Evolutionary conservation across 2,888 invertebrate species (phyloP).

Genomic region (Carterocephalus palaemon): DNA sequence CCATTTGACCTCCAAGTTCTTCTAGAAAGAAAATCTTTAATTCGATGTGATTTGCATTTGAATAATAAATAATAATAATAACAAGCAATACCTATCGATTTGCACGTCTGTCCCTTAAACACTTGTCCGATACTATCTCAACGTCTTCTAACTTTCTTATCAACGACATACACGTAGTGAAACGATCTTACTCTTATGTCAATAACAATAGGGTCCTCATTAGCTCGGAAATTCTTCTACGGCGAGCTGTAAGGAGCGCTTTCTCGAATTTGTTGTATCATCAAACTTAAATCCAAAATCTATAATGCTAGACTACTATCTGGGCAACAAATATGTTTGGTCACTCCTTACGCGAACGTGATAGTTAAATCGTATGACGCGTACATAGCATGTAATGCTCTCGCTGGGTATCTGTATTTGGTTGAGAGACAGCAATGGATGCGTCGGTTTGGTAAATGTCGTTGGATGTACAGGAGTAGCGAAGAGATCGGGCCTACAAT

Average conservation of each 20-base stretch:
- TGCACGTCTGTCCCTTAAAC: conserved; percentile 20
- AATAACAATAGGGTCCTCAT: conserved; percentile 1
- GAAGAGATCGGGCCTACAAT: conserved; percentile 73
- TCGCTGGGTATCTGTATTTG: conserved; percentile 29
- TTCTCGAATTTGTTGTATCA: conserved; percentile 50
- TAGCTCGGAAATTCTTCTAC: not conserved
- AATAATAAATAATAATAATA: conserved; percentile 12
- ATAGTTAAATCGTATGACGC: not conserved
- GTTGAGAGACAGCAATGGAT: conserved; percentile 26
- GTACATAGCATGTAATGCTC: conserved; percentile 1
- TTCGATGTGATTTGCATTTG: conserved; percentile 6
- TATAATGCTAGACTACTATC: conserved; percentile 65
- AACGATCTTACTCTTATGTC: conserved; percentile 2
- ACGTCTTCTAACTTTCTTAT: conserved; percentile 20
- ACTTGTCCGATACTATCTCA: conserved; percentile 20
- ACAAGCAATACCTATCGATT: conserved; percentile 18
- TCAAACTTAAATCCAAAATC: conserved; percentile 66
- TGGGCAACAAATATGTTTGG: conserved; percentile 62
- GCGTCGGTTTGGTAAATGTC: conserved; percentile 32
- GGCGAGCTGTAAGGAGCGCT: conserved; percentile 31
- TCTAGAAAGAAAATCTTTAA: conserved; percentile 1
- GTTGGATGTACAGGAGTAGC: conserved; percentile 50
- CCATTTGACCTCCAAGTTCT: too few relatives aligned
- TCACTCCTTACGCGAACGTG: conserved; percentile 39
- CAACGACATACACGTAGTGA: conserved; percentile 14